Evolutionary conservation across 2,888 invertebrate genomes (phyloP).

Genomic region (Hermodice carunculata): DNA sequence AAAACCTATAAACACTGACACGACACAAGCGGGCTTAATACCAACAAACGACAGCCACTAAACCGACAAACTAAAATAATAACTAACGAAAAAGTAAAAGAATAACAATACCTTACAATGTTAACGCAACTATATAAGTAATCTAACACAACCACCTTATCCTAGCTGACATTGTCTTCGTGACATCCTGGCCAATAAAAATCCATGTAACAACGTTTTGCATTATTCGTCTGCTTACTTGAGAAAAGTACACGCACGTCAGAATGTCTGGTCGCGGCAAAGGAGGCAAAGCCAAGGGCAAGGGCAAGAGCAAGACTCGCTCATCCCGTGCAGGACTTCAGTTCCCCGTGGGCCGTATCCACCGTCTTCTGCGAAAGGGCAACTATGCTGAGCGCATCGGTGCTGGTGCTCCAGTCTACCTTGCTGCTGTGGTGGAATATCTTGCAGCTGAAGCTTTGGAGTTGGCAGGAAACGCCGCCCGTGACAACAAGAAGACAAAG

Average conservation of each 20-base stretch:
- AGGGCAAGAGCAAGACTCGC: constrained; percentile 66
- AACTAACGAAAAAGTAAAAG: too few relatives aligned
- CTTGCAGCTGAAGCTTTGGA: constrained; percentile 75
- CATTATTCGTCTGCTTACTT: constrained; percentile 4
- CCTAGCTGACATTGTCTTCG: too few relatives aligned
- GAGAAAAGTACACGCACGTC: too few relatives aligned
- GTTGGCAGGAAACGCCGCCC: constrained; percentile 71
- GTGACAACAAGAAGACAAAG: constrained; percentile 77
- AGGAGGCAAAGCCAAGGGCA: constrained; percentile 67
- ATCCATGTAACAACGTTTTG: too few relatives aligned
- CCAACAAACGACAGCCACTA: too few relatives aligned
- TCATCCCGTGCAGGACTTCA: constrained; percentile 67
- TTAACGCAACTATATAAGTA: too few relatives aligned
- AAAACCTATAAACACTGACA: too few relatives aligned
- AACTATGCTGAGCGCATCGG: constrained; percentile 69
- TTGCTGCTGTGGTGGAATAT: constrained; percentile 71
- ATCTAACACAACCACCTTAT: too few relatives aligned
- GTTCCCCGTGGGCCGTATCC: constrained; percentile 69
- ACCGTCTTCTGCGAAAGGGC: constrained; percentile 67
- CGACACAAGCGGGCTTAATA: too few relatives aligned
- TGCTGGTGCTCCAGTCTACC: constrained; percentile 68
- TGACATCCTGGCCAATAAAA: too few relatives aligned
- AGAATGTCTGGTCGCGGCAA: constrained; percentile 62
- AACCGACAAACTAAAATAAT: too few relatives aligned
- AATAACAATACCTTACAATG: too few relatives aligned